Conservation (phyloP, 2,113 vertebrate genomes). For the Anolis sagrei region DNA sequence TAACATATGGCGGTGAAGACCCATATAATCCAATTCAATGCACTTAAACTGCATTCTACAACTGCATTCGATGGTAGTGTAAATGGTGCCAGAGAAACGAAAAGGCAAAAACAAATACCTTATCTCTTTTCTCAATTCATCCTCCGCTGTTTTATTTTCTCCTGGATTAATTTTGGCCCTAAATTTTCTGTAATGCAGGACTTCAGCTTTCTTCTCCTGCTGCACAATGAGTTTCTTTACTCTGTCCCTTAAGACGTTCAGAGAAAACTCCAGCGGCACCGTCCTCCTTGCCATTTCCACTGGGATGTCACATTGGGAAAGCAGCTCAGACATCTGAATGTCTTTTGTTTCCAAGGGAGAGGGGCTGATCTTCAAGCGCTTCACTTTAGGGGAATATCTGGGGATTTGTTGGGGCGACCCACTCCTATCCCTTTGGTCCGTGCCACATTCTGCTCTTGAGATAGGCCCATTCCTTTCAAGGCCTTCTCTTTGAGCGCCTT, state of each 20-base stretch:
- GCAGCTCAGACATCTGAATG: neutral
- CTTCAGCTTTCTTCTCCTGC: slow-evolving; percentile 54
- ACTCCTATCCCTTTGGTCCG: neutral
- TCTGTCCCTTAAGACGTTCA: slow-evolving; percentile 77
- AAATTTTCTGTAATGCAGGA: slow-evolving; percentile 84
- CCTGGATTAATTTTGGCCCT: slow-evolving; percentile 93
- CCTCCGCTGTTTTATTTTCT: slow-evolving; percentile 94
- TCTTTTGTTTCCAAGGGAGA: slow-evolving; percentile 25
- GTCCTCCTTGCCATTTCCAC: slow-evolving; percentile 81
- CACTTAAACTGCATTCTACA: too few relatives aligned
- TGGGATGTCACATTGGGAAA: slow-evolving; percentile 76
- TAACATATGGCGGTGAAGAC: too few relatives aligned
- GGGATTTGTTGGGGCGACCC: neutral
- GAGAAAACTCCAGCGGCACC: slow-evolving; percentile 81
- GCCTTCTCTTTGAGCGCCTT: slow-evolving; percentile 7
- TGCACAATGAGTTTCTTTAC: slow-evolving; percentile 74
- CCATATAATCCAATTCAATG: too few relatives aligned
- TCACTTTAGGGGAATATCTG: slow-evolving; percentile 64
- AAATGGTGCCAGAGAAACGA: too few relatives aligned
- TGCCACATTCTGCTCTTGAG: slow-evolving; percentile 31
- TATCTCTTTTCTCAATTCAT: slow-evolving; percentile 94
- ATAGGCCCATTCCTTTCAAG: slow-evolving; percentile 38
- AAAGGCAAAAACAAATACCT: too few relatives aligned
- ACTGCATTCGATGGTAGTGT: too few relatives aligned
- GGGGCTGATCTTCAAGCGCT: slow-evolving; percentile 74